Evolutionary conservation across 2,113 vertebrate genomes (phyloP), one percentile per base, ranked within the genome.

Genomic region (Micronycteris hirsuta): DNA sequence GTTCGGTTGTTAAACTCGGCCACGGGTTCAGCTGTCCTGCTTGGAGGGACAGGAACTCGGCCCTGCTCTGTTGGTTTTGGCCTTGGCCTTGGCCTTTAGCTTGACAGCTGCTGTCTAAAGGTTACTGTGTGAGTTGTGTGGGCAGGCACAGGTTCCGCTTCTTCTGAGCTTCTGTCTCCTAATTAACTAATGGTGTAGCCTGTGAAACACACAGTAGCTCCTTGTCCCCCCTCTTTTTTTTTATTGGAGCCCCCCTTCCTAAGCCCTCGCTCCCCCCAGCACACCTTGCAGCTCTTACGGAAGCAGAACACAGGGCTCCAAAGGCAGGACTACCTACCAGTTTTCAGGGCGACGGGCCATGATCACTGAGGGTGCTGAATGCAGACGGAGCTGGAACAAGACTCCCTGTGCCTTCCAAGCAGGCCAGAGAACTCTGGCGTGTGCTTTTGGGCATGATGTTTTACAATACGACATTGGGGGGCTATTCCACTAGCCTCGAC

Each of bases 61-160:
- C 93, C 52, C 73, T 52, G 73, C 33, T 70, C 33, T 81, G 96
- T 86, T 78, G 58, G 68, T 86, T 92, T 94, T 96, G 94, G 97
- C 91, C 15, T 49, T 96, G 94, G 97, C 91, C 15, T 49, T 26
- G 52, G 68, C 33, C 94, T 93, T 33, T 49, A 47, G 71, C 87
- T 36, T 89, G 68, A 95, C 90, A 90, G 54, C 96, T 96, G 83
- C 70, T 81, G 70, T 3, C 1, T 87, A 86, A 97, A 98, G 97
- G 92, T 78, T 97, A 83, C 38, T 89, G 86, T 52, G 74, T 65
- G 95, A 87, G 49, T n/a, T 54, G 52, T 36, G 85, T 78, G 82
- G 86, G 77, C 67, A 86, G 86, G 77, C 67, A 86, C 87, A 86
- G 56, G 68, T 41, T 82, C 47, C 2, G 9, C 52, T 67, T 41